Evolutionary conservation across 2,888 invertebrate genomes (phyloP), one percentile per base, ranked within the genome.

Genomic region (Rhamphomyia laevipes): DNA sequence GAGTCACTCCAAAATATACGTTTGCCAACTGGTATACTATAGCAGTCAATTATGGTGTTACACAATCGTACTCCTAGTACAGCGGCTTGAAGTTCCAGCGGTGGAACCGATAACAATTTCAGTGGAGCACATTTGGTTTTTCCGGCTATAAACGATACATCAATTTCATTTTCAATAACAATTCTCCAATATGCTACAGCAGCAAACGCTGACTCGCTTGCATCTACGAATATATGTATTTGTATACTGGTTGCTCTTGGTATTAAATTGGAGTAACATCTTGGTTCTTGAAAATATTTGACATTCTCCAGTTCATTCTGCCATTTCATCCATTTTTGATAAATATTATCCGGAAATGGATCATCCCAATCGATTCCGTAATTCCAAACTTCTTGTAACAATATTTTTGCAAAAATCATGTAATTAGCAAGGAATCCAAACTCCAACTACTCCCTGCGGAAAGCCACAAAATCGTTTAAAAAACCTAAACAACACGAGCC

Each of bases 161-260:
- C 41, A 10, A 57, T 40, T 2, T 41, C 30, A 15, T 49, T 33
- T 2, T 49, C 43, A 5, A 51, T 15, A 41, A 40, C 17, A 41
- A 55, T 48, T 23, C 51, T 49, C 50, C 55, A 56, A 12, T 52
- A 56, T 1, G 51, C 51, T 4, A 53, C 57, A 13, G 55, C 55
- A 2, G 52, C 53, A 41, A 53, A 57, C 10, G 59, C 59, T 10
- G 52, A 46, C 23, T 52, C 53, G 18, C 55, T 55, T 4, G 53
- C 55, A 27, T 51, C 55, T 4, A 51, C 51, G 16, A 56, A 54
- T 5, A 55, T 31, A 21, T 55, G 53, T 4, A 55, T 15, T 16
- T 55, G 48, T 11, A 52, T 33, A 3, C 48, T 46, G 4, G 48
- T 43, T 16, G 52, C 46, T 3, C n/a, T 12, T 3, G 30, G n/a